Conservation (phyloP, 2,888 invertebrate species). For the Tricholauxania praeusta region DNA sequence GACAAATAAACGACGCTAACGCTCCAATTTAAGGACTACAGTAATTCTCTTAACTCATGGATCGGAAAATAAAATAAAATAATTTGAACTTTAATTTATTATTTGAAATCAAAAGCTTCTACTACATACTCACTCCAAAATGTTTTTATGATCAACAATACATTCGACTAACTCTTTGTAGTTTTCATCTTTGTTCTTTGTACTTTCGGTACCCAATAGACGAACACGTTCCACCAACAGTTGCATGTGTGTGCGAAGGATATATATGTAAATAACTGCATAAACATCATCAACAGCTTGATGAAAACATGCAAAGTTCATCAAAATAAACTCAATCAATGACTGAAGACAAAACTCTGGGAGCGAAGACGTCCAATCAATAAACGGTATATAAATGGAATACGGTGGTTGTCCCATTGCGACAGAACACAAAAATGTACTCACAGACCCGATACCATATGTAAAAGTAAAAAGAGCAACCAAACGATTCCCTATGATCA, state of each 20-base stretch:
- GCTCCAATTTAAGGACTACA: no score
- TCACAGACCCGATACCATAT: conserved; percentile 41
- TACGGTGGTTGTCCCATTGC: conserved; percentile 48
- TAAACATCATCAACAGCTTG: conserved; percentile 47
- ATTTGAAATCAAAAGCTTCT: no score
- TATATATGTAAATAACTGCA: conserved; percentile 44
- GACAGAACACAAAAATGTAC: conserved; percentile 42
- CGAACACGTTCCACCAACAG: conserved; percentile 42
- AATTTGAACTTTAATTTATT: no score
- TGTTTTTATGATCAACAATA: conserved; percentile 40
- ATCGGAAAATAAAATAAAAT: no score
- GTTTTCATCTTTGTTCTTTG: conserved; percentile 27
- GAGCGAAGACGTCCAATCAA: conserved; percentile 47
- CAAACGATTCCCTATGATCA: conserved; percentile 46
- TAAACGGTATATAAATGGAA: conserved; percentile 43
- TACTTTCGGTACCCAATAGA: conserved; percentile 29
- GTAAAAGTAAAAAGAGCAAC: conserved; percentile 45
- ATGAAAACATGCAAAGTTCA: conserved; percentile 42
- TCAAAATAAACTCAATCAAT: conserved; percentile 43
- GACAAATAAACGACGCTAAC: no score
- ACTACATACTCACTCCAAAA: conserved; percentile 30
- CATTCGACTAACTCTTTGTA: conserved; percentile 36
- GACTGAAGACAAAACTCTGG: conserved; percentile 44
- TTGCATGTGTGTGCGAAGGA: conserved; percentile 43
- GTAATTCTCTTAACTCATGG: no score